Evolutionary conservation across 2,113 vertebrate species (phyloP), one percentile per base, ranked within the genome.

Genomic region (Thunnus maccoyii): DNA sequence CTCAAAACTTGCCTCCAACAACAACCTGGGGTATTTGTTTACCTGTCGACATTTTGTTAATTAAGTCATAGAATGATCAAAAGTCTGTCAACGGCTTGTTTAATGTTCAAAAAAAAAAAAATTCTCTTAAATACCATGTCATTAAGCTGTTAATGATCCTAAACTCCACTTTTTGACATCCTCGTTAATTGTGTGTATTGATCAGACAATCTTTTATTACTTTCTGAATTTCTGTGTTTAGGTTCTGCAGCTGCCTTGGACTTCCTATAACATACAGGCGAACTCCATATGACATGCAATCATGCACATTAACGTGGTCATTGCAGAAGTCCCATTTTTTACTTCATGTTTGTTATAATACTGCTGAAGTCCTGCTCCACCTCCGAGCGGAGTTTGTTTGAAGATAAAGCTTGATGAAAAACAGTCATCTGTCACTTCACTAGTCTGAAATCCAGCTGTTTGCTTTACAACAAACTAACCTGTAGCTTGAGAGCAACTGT

Each of bases 161-260:
- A 22, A 30, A 3, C 47, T 64, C 73, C 30, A 36, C 16, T 36
- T 66, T 56, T 36, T 75, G 56, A 71, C 46, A 32, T 27, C 44
- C 13, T 66, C 57, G 69, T 78, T 52, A 64, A 41, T 55, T 73
- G 25, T 58, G 82, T 93, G 55, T 84, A 71, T 50, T 79, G 83
- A 91, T 88, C 79, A 88, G 88, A 94, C 92, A 93, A 91, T 94
- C 93, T 87, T 90, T 67, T 64, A 86, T 72, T 93, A 88, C 69
- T 17, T 30, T 60, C 44, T 91, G 85, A 89, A 61, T 77, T 87
- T 87, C 91, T 91, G 71, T 91, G 68, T 94, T 85, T 82, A 82
- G 73, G 86, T 91, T 74, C 89, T 92, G 89, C 95, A 90, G 92
- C 88, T 94, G 90, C 91, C 93, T 91, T 90, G 94, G 94, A 94